Base-by-base conservation (phyloP, 2,888 invertebrate genomes). In the Apoderus coryli region DNA sequence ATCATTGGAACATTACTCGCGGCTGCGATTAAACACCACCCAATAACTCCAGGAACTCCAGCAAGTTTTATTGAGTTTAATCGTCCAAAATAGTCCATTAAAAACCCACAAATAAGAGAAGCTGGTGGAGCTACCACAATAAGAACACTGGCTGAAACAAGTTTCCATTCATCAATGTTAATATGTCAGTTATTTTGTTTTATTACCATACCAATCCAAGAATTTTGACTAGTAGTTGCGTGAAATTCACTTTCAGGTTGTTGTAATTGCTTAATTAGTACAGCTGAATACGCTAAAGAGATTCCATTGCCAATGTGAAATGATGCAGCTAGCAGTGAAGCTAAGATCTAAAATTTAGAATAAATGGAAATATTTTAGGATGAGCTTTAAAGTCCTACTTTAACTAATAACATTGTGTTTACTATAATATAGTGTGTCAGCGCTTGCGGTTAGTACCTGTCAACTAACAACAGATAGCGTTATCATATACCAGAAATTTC, bases 291-390 rank as follows among this genome's bases (percentile, higher is more conserved):
- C 1, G 67, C 68, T 47, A 70, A 56, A 13, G 65, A 59, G 16
- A 69, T 57, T n/a, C 70, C 70, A 25, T 69, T 66, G 16, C 64
- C 64, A 35, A 71, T 58, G 44, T 69, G 68, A 49, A 65, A 69
- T 16, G 65, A 61, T 4, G 65, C 65, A 2, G 65, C 61, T 29
- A 65, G 54, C 29, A 66, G 49, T 36, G 67, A 60, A 2, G 67
- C 65, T 25, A 58, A 47, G 34, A 69, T 61, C 69, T 69, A 45
- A 16, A 43, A 43, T 14, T 30, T 32, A 22, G 27, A 19, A 16
- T 19, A 14, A 30, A 25, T 15, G 15, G 14, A 27, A 4, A 10
- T 12, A 15, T 6, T 14, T 7, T 10, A 31, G 23, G 22, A 10
- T 7, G 23, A 14, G n/a, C n/a, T 13, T 14, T 16, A 27, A 25